Conservation (phyloP, 2,113 vertebrate genomes). For the Origma solitaria region DNA sequence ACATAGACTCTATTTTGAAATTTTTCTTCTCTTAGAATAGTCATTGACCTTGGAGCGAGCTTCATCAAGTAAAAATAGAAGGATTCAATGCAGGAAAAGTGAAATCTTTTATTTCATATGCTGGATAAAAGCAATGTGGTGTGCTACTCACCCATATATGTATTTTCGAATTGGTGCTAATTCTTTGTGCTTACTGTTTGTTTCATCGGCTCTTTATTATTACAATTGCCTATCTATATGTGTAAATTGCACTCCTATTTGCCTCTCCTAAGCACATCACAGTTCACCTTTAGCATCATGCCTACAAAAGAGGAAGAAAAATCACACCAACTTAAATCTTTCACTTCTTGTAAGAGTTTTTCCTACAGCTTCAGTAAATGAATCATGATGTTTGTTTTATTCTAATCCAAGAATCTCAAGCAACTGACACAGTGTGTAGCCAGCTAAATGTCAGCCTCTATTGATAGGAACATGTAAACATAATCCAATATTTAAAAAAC, state of each 20-base stretch:
- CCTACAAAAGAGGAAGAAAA: neutral
- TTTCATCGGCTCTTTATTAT: neutral
- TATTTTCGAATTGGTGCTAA: neutral
- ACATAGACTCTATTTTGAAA: neutral
- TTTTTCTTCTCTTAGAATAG: neutral
- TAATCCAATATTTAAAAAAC: slow-evolving; percentile 51
- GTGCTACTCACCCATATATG: neutral
- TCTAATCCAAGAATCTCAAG: slow-evolving; percentile 3
- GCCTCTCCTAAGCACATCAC: neutral
- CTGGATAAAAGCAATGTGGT: neutral
- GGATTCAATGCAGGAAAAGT: neutral
- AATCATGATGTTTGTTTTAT: slow-evolving; percentile 34
- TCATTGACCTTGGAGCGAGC: neutral
- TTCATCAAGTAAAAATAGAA: neutral
- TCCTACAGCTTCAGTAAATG: neutral
- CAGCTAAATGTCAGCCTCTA: slow-evolving; percentile 30
- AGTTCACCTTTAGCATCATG: neutral
- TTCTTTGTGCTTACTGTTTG: neutral
- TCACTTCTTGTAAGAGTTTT: neutral
- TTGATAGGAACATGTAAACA: slow-evolving; percentile 36
- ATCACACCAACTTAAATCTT: neutral
- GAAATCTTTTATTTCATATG: neutral
- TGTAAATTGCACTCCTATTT: neutral
- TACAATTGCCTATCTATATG: neutral
- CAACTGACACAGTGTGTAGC: slow-evolving; percentile 1